phyloP scores from a whole-genome alignment of 2,888 invertebrate species.

The Tuberolachnus salignus region DNA sequence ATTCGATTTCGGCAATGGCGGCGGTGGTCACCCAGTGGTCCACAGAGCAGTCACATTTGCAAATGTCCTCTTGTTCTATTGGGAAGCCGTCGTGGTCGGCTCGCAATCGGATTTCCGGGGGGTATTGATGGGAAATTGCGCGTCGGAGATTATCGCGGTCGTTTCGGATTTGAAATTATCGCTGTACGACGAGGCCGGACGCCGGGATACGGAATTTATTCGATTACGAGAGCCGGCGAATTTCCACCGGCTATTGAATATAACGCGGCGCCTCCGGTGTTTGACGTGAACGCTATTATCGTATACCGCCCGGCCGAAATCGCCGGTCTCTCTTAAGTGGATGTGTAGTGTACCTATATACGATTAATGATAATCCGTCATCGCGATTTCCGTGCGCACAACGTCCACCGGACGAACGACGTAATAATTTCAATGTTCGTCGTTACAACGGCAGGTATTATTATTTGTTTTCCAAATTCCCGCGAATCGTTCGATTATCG shows the following conservation, averaged over 20 bases:
- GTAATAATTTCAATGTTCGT: too few species aligned
- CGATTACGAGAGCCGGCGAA: conserved; percentile 4
- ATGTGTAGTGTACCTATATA: background rate
- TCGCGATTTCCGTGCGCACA: background rate
- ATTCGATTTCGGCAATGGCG: too few species aligned
- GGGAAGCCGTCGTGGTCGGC: too few species aligned
- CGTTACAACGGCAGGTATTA: too few species aligned
- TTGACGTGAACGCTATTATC: background rate
- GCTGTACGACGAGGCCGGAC: background rate
- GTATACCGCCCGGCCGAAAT: too few species aligned
- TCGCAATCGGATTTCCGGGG: background rate
- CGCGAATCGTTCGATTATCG: background rate
- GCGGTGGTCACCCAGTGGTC: too few species aligned
- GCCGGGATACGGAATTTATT: background rate
- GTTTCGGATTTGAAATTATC: conserved; percentile 16
- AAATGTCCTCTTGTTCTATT: too few species aligned
- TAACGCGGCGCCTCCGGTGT: background rate
- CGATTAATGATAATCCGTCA: conserved; percentile 4
- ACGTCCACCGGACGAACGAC: background rate
- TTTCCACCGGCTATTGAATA: conserved; percentile 10
- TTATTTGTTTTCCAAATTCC: background rate
- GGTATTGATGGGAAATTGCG: background rate
- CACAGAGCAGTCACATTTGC: too few species aligned
- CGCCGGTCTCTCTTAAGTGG: conserved; percentile 1
- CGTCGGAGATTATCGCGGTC: background rate